phyloP scores from a whole-genome alignment of 2,113 vertebrate genomes.

The Petrocephalus microphthalmus region DNA sequence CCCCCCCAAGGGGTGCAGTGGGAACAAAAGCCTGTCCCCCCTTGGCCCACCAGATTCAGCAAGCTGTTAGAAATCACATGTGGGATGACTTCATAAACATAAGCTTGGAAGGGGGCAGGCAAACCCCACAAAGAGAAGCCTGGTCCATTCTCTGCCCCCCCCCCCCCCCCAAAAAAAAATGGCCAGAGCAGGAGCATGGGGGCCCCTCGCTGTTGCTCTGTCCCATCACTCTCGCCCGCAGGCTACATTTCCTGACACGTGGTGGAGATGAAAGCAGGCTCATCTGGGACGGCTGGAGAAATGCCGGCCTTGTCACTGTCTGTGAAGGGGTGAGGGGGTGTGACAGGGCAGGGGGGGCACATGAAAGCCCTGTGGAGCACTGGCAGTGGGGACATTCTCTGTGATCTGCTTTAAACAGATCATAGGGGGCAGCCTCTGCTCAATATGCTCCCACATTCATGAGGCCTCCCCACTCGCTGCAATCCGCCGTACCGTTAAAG shows the following conservation, averaged over 20 bases:
- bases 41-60: conserved; percentile 44
- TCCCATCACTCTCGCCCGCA: background rate
- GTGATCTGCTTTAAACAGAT: conserved; percentile 6
- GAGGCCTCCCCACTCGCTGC: background rate
- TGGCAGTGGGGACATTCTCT: background rate
- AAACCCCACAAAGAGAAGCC: conserved; percentile 33
- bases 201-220: background rate
- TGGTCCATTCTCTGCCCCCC: conserved; percentile 30
- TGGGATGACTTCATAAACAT: conserved; percentile 43
- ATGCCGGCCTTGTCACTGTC: background rate
- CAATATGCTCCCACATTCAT: background rate
- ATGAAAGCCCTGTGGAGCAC: background rate
- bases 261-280: conserved; percentile 19
- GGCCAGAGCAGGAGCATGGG: conserved; percentile 23
- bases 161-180: conserved; percentile 39
- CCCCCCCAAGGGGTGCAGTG: conserved; percentile 36
- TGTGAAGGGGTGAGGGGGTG: background rate
- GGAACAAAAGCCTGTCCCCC: conserved; percentile 33
- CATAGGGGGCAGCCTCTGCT: background rate
- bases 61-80: conserved; percentile 61
- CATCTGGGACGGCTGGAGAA: background rate
- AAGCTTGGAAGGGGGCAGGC: conserved; percentile 54
- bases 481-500: background rate
- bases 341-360: too few relatives aligned
- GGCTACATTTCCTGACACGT: conserved; percentile 2